These are phyloP conservation scores for Spinibarbus caldwelli DNA, from an alignment of 2,797 vertebrate genomes.

Conservation along the genomic window DNA sequence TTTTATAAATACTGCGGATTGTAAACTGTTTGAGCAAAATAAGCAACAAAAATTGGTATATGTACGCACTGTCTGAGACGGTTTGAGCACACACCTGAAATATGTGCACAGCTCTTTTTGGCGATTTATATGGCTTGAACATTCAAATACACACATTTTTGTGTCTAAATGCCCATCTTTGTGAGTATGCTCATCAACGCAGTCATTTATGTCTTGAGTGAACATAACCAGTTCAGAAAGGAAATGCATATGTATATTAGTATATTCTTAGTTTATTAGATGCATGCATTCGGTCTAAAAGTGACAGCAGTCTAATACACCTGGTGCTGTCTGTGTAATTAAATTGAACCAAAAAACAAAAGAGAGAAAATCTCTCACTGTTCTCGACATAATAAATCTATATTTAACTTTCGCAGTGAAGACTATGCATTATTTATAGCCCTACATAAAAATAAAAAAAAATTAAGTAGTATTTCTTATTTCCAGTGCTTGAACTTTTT, in stretches of 20 bases:
- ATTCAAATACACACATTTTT: neutral
- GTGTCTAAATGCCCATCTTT: neutral
- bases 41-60: neutral
- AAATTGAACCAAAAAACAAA: neutral
- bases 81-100: neutral
- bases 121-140: neutral
- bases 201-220: neutral
- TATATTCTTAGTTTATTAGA: neutral
- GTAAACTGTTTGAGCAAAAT: neutral
- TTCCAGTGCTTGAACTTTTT: too few relatives aligned
- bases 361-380: too few relatives aligned
- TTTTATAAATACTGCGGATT: neutral
- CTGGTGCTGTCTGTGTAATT: too few relatives aligned
- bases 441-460: neutral
- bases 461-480: neutral
- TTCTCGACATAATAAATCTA: too few relatives aligned
- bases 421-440: neutral
- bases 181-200: neutral
- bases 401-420: too few relatives aligned
- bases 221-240: neutral
- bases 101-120: neutral
- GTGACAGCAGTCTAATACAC: neutral
- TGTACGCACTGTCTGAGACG: neutral
- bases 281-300: neutral
- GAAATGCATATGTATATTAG: neutral